phyloP scores from a whole-genome alignment of 2,113 vertebrate genomes.

The Neodon shergylaensis region DNA sequence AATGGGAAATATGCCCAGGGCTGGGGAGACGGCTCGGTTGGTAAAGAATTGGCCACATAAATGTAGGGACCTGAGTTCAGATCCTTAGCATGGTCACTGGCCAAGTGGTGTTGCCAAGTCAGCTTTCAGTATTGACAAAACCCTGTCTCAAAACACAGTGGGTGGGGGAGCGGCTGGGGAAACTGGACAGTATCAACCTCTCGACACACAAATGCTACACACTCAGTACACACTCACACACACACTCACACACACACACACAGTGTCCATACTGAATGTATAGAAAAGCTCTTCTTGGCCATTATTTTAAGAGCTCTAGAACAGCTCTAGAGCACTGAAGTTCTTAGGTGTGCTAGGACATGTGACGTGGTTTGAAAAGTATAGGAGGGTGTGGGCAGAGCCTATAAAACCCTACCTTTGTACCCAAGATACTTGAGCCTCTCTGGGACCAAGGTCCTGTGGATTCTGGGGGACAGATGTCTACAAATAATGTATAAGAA shows the following conservation, averaged over 20 bases:
- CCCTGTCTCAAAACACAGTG: background rate
- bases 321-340: no score
- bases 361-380: background rate
- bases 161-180: no score
- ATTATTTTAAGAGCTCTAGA: background rate
- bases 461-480: background rate
- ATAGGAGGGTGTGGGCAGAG: background rate
- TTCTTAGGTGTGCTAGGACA: background rate
- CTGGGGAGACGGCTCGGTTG: no score
- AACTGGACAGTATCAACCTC: background rate
- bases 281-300: background rate
- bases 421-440: no score
- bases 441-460: background rate
- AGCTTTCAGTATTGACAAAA: background rate
- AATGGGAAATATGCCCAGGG: accelerated
- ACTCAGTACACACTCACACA: background rate
- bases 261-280: background rate
- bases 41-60: background rate
- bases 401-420: background rate
- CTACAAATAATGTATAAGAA: background rate
- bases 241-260: background rate
- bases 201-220: no score
- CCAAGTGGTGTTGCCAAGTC: background rate
- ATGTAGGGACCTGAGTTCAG: no score
- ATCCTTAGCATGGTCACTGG: background rate